Evolutionary conservation across 2,888 invertebrate genomes (phyloP).

Genomic region (Drosophila pullipes): DNA sequence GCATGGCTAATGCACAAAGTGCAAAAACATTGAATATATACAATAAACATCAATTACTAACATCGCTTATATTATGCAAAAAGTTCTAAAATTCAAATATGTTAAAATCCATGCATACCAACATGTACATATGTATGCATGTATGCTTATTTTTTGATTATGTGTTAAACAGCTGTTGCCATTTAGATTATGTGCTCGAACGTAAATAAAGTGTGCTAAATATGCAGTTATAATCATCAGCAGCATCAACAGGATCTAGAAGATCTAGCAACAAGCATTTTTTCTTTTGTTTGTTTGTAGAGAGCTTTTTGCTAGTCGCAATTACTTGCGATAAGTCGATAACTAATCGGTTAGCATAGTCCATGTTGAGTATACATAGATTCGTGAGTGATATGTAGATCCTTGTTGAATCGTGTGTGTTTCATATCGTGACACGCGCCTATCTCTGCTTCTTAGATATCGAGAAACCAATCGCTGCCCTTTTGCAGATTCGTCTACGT

Average conservation of each 20-base stretch:
- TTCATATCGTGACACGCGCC: conserved; percentile 10
- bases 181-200: neutral
- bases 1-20: neutral
- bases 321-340: neutral
- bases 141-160: neutral
- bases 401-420: conserved; percentile 6
- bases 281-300: neutral
- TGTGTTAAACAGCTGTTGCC: neutral
- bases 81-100: neutral
- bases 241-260: neutral
- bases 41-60: neutral
- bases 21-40: neutral
- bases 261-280: neutral
- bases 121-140: neutral
- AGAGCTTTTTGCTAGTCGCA: neutral
- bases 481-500: conserved; percentile 31
- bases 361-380: neutral
- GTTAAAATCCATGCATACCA: neutral
- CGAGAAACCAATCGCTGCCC: conserved; percentile 4
- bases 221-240: neutral
- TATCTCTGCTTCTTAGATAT: conserved; percentile 5
- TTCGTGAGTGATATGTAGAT: neutral
- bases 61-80: neutral
- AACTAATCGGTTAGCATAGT: neutral
- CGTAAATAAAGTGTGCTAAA: neutral